Evolutionary conservation across 2,797 vertebrate species (phyloP).

Genomic region (Melanotaenia trifasciata): DNA sequence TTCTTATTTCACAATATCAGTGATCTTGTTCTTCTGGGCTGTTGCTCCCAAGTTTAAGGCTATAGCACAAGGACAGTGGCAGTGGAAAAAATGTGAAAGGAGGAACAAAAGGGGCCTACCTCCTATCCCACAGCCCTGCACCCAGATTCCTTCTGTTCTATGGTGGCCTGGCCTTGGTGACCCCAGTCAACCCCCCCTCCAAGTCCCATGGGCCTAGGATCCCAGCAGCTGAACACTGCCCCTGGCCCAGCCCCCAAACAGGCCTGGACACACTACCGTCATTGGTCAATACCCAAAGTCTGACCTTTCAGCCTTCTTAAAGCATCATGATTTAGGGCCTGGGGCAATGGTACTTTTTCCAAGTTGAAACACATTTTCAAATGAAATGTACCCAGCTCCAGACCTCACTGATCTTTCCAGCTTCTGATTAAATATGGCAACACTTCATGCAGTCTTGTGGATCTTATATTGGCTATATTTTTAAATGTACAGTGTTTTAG

Average conservation of each 20-base stretch:
- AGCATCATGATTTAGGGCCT: conserved; percentile 60
- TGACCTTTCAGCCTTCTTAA: conserved; percentile 76
- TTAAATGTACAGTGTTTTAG: not conserved
- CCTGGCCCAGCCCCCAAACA: conserved; percentile 66
- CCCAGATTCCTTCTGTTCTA: conserved; percentile 83
- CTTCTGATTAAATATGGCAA: conserved; percentile 6
- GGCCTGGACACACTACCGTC: conserved; percentile 66
- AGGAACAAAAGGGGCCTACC: conserved; percentile 74
- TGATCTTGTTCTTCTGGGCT: conserved; percentile 16
- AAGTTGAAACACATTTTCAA: conserved; percentile 43
- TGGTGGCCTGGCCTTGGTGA: conserved; percentile 77
- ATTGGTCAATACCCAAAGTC: conserved; percentile 77
- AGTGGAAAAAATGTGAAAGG: conserved; percentile 45
- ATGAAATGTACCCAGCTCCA: conserved; percentile 2
- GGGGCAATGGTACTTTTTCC: conserved; percentile 18
- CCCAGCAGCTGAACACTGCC: conserved; percentile 80
- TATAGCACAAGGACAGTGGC: conserved; percentile 41
- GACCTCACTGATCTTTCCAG: not conserved
- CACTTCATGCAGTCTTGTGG: not conserved
- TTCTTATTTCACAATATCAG: not conserved
- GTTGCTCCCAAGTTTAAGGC: conserved; percentile 67
- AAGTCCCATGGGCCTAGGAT: conserved; percentile 76
- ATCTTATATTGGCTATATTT: conserved; percentile 2
- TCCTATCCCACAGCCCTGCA: conserved; percentile 66
- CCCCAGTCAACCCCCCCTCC: conserved; percentile 72